A percentile compares a stretch with the other conserved stretches of the same genome.
Conservation (phyloP, 2,797 vertebrate genomes). For the Miichthys miiuy region DNA sequence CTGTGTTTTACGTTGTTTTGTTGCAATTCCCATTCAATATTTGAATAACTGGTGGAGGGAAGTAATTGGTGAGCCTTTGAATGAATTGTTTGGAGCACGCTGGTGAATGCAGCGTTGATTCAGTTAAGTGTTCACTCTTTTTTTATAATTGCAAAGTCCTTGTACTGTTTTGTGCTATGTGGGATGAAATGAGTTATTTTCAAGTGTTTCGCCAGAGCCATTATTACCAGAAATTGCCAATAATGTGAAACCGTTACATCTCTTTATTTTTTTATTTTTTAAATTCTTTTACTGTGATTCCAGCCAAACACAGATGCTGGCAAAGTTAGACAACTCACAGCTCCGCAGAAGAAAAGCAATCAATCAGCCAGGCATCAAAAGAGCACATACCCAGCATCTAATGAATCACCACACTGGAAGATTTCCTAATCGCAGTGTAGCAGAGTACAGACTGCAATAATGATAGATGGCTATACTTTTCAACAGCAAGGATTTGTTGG, state of each 20-base stretch:
- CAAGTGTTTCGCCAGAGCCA: slow-evolving; percentile 29
- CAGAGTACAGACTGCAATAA: slow-evolving; percentile 51
- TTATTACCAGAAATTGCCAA: slow-evolving; percentile 26
- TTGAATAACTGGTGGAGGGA: slow-evolving; percentile 19
- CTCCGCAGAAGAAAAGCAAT: slow-evolving; percentile 58
- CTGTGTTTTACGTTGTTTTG: background rate
- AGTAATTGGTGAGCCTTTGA: slow-evolving; percentile 24
- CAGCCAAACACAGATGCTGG: slow-evolving; percentile 24
- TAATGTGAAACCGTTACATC: slow-evolving; percentile 25
- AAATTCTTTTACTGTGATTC: slow-evolving; percentile 11
- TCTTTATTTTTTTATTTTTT: background rate
- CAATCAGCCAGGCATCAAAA: slow-evolving; percentile 58
- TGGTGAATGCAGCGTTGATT: slow-evolving; percentile 25
- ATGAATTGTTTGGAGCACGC: slow-evolving; percentile 14
- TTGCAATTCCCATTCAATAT: slow-evolving; percentile 14
- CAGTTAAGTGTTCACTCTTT: slow-evolving; percentile 26
- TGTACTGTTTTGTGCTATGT: background rate
- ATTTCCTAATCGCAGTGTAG: slow-evolving; percentile 56
- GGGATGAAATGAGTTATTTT: slow-evolving; percentile 38
- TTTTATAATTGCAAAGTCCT: slow-evolving; percentile 45
- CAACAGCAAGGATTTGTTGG: slow-evolving; percentile 16
- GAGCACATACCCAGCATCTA: slow-evolving; percentile 55
- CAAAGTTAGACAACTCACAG: slow-evolving; percentile 48
- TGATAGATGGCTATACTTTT: slow-evolving; percentile 58
- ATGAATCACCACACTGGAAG: slow-evolving; percentile 62